Conservation (phyloP, 2,888 invertebrate genomes). For the Labia minor region DNA sequence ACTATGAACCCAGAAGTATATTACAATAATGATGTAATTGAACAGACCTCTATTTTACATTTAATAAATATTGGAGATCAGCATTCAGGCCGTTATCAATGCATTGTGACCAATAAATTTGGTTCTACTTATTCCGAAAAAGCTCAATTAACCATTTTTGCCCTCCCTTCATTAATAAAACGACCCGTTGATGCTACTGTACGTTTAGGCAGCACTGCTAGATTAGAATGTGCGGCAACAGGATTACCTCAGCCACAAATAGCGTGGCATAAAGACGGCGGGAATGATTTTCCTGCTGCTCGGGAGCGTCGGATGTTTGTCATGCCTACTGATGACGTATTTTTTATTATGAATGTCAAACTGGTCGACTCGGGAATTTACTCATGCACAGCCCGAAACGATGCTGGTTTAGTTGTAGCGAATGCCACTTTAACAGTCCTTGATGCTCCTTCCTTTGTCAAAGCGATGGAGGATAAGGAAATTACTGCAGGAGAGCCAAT, state of each 20-base stretch:
- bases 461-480: constrained; percentile 76
- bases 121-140: constrained; percentile 82
- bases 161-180: constrained; percentile 75
- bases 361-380: constrained; percentile 82
- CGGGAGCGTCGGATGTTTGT: constrained; percentile 86
- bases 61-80: constrained; percentile 65
- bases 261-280: constrained; percentile 85
- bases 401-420: constrained; percentile 74
- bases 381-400: constrained; percentile 84
- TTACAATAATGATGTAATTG: constrained; percentile 27
- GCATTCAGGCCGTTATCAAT: constrained; percentile 84
- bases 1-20: constrained; percentile 16
- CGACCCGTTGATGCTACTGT: constrained; percentile 75
- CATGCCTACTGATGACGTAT: constrained; percentile 80
- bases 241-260: constrained; percentile 84
- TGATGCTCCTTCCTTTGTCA: constrained; percentile 73
- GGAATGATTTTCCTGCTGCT: constrained; percentile 88
- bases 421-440: constrained; percentile 77
- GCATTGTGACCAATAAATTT: constrained; percentile 78
- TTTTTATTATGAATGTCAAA: constrained; percentile 86
- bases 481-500: constrained; percentile 70
- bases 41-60: constrained; percentile 53
- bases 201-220: constrained; percentile 72
- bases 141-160: constrained; percentile 74
- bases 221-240: constrained; percentile 80